Percentiles rank a stretch among this genome's conserved stretches.
These are phyloP conservation scores for Umimayanthus kanabou DNA, from an alignment of 92 coral and sea anemone genomes.

Conservation along the genomic window DNA sequence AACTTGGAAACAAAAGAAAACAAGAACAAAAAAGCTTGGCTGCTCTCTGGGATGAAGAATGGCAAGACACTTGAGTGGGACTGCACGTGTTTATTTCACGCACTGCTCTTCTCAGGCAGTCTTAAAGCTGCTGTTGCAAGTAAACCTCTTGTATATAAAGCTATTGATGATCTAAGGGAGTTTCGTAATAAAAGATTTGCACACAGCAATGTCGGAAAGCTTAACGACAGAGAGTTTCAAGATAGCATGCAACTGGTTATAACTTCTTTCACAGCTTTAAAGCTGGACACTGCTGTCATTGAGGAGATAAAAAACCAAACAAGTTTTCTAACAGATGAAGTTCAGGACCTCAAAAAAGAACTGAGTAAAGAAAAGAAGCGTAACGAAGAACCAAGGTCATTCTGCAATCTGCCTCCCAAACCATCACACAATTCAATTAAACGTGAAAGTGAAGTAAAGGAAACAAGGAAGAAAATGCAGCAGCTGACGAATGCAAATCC, in stretches of 20 bases:
- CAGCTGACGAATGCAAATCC: neutral
- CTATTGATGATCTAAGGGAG: constrained; percentile 7
- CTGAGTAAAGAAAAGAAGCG: no score
- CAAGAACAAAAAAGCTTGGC: no score
- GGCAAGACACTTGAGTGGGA: no score
- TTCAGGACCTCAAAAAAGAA: constrained; percentile 13
- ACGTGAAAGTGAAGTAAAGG: neutral
- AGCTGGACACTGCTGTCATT: neutral
- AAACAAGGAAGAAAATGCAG: neutral
- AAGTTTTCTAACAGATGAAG: constrained; percentile 19
- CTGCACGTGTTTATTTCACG: no score
- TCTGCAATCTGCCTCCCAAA: no score
- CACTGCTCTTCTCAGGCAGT: no score
- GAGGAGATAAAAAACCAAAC: no score
- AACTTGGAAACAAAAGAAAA: no score
- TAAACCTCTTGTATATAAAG: no score
- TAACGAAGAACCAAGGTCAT: neutral
- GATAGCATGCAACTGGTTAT: neutral
- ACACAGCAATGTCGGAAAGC: neutral
- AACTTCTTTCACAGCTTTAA: neutral
- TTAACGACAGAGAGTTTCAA: neutral
- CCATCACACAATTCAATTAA: neutral
- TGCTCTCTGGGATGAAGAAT: no score
- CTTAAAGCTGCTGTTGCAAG: no score
- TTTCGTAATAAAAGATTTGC: neutral